These are phyloP conservation scores for Myathropa florea DNA, from an alignment of 2,888 invertebrate species.

Conservation along the genomic window DNA sequence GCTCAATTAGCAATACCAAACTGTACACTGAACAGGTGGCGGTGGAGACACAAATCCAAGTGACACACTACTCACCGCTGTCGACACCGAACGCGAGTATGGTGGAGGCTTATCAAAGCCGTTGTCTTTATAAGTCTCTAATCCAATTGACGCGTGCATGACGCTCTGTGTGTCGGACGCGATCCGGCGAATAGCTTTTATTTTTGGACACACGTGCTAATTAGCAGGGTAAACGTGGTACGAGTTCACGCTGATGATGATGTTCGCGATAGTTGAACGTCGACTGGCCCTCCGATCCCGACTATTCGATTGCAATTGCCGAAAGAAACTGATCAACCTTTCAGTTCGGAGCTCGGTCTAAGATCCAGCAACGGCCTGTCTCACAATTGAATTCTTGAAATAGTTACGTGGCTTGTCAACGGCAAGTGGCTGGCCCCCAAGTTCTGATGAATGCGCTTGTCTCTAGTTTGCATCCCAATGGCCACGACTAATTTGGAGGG, in stretches of 20 bases:
- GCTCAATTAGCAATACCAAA: neutral
- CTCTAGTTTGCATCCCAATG: neutral
- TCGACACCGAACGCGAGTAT: neutral
- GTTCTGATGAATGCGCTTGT: neutral
- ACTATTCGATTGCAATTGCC: conserved; percentile 45
- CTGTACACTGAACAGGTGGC: neutral
- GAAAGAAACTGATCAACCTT: conserved; percentile 39
- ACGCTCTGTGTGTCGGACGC: neutral
- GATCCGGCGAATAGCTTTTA: conserved; percentile 1
- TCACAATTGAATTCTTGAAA: conserved; percentile 11
- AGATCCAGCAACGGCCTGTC: neutral
- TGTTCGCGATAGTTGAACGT: neutral
- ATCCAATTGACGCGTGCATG: conserved; percentile 31
- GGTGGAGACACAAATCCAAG: neutral
- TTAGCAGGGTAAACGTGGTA: neutral
- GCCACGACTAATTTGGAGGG: neutral
- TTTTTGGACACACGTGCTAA: conserved; percentile 23
- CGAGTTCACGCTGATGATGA: neutral
- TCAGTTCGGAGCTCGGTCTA: neutral
- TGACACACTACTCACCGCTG: conserved; percentile 22
- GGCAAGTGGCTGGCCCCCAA: neutral
- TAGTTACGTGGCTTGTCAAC: neutral
- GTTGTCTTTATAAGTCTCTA: conserved; percentile 26
- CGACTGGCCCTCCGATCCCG: neutral
- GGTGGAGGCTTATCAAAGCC: neutral